Percentiles rank a stretch among this genome's conserved stretches.
Conservation (phyloP, 2,888 invertebrate species). For the Tiliacea aurago region DNA sequence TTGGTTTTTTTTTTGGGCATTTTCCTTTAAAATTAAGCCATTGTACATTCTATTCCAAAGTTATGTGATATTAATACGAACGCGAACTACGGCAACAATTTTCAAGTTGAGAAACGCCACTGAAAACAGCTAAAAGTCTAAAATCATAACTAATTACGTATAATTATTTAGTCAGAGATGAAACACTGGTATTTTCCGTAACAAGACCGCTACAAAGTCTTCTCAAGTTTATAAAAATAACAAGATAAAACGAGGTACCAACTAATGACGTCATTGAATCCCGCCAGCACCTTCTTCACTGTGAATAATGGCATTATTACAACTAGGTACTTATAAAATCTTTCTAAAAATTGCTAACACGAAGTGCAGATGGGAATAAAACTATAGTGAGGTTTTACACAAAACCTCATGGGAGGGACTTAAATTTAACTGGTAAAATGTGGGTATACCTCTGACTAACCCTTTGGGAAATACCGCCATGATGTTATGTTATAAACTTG, state of each 20-base stretch:
- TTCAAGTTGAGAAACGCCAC: neutral
- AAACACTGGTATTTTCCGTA: conserved; percentile 34
- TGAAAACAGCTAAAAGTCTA: neutral
- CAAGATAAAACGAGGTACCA: conserved; percentile 39
- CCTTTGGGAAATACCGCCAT: neutral
- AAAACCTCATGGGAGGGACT: too few species aligned
- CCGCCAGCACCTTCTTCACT: conserved; percentile 50
- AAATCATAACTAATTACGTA: conserved; percentile 25
- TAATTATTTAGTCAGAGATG: conserved; percentile 25
- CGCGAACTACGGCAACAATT: neutral
- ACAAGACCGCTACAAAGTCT: conserved; percentile 39
- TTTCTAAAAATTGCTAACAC: neutral
- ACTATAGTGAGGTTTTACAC: neutral
- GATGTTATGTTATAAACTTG: neutral
- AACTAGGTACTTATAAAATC: conserved; percentile 6
- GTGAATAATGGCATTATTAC: conserved; percentile 18
- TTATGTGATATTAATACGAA: neutral
- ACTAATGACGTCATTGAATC: conserved; percentile 52
- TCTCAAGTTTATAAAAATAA: conserved; percentile 52
- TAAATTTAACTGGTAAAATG: neutral
- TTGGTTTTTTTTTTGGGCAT: too few species aligned
- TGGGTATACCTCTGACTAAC: neutral
- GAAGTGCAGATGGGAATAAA: neutral
- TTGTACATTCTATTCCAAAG: too few species aligned
- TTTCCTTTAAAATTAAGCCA: too few species aligned